Evolutionary conservation across 2,797 vertebrate species (phyloP), one percentile per base, ranked within the genome.

Genomic region (Mastacembelus armatus): DNA sequence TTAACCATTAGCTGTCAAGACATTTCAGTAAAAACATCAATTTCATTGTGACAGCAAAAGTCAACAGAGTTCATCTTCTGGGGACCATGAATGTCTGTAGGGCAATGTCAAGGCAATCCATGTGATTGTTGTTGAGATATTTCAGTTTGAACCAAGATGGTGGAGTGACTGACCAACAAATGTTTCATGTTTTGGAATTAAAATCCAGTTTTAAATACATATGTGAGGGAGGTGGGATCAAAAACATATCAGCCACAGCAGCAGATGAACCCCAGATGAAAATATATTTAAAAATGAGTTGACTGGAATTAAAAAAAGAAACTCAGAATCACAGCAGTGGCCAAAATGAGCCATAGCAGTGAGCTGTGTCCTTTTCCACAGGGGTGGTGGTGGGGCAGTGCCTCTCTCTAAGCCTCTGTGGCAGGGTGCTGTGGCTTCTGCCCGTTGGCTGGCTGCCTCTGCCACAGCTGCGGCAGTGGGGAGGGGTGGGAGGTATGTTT

Each of bases 401-500:
- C 55, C 55, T 60, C 39, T 63, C 44, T 47, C 51, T 36, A 45
- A 50, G 45, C 56, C 26, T 60, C 64, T 71, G 67, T 76, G 73
- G 69, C 74, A 60, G 62, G 35, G 65, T 10, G 29, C 71, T 73
- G 63, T 54, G 88, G 82, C 58, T 64, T 77, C 39, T 65, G 63
- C 77, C 70, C 58, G 58, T 71, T 77, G 86, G 80, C 76, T 61
- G 65, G 36, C 64, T 59, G 82, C 78, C 81, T 77, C 42, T 71
- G 83, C 74, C 49, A 73, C 59, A 24, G 80, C 85, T 83, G 88
- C 2, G 81, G 85, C 72, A 30, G 63, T 65, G 33, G 42, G 77
- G 86, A 81, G 58, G 81, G 78, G 74, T 77, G 61, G 80, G 71
- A 60, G 74, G 56, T 44, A 66, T 77, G 83, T 71, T 91, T 90